A percentile compares a stretch with the other conserved stretches of the same genome.
These are phyloP conservation scores for Tridacna crocea DNA, from an alignment of 2,888 invertebrate species.

Conservation along the genomic window DNA sequence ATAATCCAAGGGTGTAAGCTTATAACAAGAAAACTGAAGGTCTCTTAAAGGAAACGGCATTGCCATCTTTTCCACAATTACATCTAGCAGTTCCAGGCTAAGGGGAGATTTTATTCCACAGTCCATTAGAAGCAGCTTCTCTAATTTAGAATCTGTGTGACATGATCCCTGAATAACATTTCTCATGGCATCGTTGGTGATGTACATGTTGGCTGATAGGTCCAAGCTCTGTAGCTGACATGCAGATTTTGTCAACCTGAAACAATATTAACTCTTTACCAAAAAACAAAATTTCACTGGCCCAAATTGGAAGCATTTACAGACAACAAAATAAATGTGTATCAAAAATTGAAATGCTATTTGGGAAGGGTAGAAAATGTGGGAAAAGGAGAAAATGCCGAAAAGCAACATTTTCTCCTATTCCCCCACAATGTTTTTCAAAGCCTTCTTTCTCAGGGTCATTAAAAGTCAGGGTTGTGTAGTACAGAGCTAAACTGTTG, in stretches of 20 bases:
- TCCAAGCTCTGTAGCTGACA: constrained; percentile 66
- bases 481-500: no score
- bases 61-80: constrained; percentile 68
- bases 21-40: not conserved
- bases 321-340: no score
- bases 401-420: no score
- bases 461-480: no score
- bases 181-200: constrained; percentile 66
- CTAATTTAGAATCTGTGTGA: constrained; percentile 58
- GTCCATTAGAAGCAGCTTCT: constrained; percentile 64
- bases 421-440: no score
- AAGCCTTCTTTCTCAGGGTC: no score
- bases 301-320: no score
- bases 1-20: not conserved
- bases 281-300: no score
- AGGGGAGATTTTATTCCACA: constrained; percentile 74
- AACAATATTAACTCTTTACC: constrained; percentile 9
- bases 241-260: constrained; percentile 68
- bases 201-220: constrained; percentile 69
- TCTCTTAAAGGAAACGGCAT: constrained; percentile 21
- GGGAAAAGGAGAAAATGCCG: no score
- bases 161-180: constrained; percentile 63
- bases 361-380: no score
- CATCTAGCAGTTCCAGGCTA: constrained; percentile 69
- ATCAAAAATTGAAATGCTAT: no score